phyloP scores from a whole-genome alignment of 2,113 vertebrate genomes.

The Smithornis capensis region DNA sequence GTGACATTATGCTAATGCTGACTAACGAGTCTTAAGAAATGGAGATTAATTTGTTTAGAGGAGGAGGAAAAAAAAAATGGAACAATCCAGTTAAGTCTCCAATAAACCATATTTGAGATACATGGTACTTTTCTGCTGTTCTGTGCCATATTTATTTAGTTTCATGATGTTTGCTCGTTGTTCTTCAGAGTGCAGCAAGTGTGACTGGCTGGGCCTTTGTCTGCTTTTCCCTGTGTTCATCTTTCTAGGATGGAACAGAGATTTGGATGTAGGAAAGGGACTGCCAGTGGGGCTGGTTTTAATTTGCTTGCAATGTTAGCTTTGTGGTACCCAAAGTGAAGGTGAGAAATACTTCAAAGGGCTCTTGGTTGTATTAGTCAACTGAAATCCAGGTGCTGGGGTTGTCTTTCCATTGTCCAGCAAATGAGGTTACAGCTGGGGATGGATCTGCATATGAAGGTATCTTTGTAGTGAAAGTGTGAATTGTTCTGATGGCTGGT shows the following conservation, averaged over 20 bases:
- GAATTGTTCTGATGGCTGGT: constrained; percentile 6
- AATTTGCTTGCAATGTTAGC: neutral
- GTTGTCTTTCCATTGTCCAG: neutral
- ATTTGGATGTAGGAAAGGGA: neutral
- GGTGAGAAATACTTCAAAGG: constrained; percentile 32
- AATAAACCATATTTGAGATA: neutral
- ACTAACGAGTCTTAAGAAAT: constrained; percentile 41
- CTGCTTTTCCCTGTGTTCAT: neutral
- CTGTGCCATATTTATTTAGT: neutral
- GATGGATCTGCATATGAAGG: constrained; percentile 24
- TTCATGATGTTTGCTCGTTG: neutral
- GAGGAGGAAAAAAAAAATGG: neutral
- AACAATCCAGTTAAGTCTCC: neutral
- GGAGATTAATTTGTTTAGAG: constrained; percentile 24
- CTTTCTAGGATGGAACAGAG: neutral
- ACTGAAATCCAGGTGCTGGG: neutral
- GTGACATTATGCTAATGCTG: constrained; percentile 58
- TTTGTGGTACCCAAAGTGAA: neutral
- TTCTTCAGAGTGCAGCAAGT: neutral
- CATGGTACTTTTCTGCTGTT: neutral
- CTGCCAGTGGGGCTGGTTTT: neutral
- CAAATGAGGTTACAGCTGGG: constrained; percentile 2
- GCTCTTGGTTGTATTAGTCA: neutral
- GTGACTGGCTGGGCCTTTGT: neutral
- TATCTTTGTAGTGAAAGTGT: constrained; percentile 38